Percentiles rank a stretch among this genome's conserved stretches.
Conservation (phyloP, 2,797 vertebrate species). For the Oreortyx pictus region DNA sequence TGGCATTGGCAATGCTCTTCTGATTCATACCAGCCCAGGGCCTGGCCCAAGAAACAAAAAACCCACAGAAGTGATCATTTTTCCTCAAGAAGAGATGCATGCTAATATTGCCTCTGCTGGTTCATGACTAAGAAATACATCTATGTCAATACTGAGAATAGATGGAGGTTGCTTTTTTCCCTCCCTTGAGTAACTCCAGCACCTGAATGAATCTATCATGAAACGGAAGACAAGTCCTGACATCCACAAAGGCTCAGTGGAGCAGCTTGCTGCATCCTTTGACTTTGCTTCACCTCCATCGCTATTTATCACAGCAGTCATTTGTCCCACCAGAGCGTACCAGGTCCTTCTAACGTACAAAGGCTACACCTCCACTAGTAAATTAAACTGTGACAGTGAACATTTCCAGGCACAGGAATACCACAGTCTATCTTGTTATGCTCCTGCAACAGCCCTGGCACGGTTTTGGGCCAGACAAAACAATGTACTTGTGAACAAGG, state of each 20-base stretch:
- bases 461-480: background rate
- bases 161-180: rapidly evolving
- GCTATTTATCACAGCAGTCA: background rate
- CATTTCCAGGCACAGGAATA: background rate
- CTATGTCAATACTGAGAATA: background rate
- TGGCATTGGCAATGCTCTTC: background rate
- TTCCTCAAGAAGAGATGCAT: background rate
- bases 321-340: background rate
- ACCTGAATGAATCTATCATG: background rate
- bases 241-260: rapidly evolving
- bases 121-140: background rate
- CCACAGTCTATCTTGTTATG: rapidly evolving
- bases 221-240: background rate
- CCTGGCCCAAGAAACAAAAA: background rate
- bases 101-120: background rate
- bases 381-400: background rate
- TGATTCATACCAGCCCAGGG: background rate
- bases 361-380: background rate
- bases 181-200: background rate
- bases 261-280: background rate
- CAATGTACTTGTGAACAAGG: background rate
- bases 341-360: background rate
- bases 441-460: background rate
- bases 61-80: background rate
- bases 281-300: background rate